Conservation (phyloP, 2,888 invertebrate genomes). For the Thereva nobilitata region DNA sequence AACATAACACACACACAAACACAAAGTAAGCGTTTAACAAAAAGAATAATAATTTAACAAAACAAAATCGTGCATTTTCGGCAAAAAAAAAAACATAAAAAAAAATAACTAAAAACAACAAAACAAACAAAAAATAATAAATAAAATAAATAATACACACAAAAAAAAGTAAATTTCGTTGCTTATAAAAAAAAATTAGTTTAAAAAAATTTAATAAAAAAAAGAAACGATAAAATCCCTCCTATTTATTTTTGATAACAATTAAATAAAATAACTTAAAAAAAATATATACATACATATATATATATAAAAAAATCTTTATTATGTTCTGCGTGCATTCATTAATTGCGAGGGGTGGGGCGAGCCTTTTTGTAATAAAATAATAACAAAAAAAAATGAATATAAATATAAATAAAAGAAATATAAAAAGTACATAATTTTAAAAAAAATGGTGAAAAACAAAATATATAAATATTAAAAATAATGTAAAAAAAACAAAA, state of each 20-base stretch:
- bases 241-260: not conserved
- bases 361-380: conserved; percentile 49
- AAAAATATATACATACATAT: conserved; percentile 4
- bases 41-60: no score
- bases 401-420: conserved; percentile 30
- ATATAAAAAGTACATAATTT: conserved; percentile 24
- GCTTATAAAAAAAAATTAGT: not conserved
- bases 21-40: no score
- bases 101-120: no score
- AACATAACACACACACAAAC: no score
- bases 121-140: no score
- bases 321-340: conserved; percentile 57
- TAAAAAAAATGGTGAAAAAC: conserved; percentile 26
- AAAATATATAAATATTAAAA: conserved; percentile 32
- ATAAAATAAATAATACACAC: not conserved
- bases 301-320: conserved; percentile 21
- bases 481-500: conserved; percentile 48
- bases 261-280: conserved; percentile 20
- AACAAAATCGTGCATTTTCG: no score
- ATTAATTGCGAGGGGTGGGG: conserved; percentile 59
- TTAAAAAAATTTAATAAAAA: no score
- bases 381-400: conserved; percentile 29
- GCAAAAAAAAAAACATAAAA: no score
- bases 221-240: not conserved
- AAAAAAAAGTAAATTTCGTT: not conserved